Evolutionary conservation across 2,888 invertebrate species (phyloP).

Genomic region (Caenorhabditis auriculariae): DNA sequence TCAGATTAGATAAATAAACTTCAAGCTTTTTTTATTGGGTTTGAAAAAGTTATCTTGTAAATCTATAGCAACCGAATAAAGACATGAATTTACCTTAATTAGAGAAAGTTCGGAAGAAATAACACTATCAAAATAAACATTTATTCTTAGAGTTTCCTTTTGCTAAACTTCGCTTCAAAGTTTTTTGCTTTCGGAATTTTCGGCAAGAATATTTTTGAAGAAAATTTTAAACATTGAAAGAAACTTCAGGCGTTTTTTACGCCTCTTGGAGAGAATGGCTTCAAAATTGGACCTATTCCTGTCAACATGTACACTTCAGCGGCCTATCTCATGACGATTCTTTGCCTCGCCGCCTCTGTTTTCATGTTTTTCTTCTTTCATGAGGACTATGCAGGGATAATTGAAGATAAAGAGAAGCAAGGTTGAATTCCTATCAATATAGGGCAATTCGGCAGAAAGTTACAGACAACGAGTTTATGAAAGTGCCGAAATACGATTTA

Average conservation of each 20-base stretch:
- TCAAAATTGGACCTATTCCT: conserved; percentile 11
- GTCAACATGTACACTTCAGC: conserved; percentile 41
- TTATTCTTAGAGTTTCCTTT: too few relatives aligned
- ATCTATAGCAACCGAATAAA: too few relatives aligned
- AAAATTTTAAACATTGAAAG: background rate
- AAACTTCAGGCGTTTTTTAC: conserved; percentile 27
- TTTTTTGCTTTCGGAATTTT: too few relatives aligned
- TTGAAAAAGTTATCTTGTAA: too few relatives aligned
- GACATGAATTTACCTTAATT: too few relatives aligned
- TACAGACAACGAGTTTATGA: conserved; percentile 14
- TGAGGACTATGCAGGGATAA: conserved; percentile 41
- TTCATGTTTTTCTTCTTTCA: conserved; percentile 34
- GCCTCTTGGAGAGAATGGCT: conserved; percentile 30
- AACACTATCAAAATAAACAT: too few relatives aligned
- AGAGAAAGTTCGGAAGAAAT: too few relatives aligned
- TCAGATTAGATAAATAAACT: too few relatives aligned
- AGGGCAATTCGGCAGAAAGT: background rate
- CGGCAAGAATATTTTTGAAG: background rate
- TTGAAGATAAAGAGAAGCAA: conserved; percentile 23
- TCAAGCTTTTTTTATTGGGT: too few relatives aligned
- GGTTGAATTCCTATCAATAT: conserved; percentile 4
- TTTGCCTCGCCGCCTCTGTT: conserved; percentile 21
- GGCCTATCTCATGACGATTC: conserved; percentile 36
- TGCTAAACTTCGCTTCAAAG: too few relatives aligned
- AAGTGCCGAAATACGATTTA: conserved; percentile 40